Conservation (phyloP, 2,797 vertebrate species). For the Rachycentron canadum region DNA sequence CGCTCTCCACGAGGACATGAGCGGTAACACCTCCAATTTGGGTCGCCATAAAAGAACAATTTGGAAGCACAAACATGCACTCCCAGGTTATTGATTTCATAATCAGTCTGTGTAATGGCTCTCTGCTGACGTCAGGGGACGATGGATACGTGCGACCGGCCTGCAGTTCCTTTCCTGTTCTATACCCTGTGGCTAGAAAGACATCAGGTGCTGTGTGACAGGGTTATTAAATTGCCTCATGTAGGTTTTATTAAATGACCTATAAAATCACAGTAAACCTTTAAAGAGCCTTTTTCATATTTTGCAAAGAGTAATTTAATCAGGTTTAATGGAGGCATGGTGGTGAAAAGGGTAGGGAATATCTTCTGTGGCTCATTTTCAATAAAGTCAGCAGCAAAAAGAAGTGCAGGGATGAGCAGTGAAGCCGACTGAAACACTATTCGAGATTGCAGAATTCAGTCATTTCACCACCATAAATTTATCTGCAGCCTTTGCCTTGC, state of each 20-base stretch:
- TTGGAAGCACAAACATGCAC: constrained; percentile 40
- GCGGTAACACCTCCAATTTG: constrained; percentile 7
- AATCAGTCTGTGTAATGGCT: constrained; percentile 57
- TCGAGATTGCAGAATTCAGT: constrained; percentile 18
- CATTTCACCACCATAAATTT: constrained; percentile 38
- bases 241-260: constrained; percentile 22
- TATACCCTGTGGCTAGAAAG: constrained; percentile 10
- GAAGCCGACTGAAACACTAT: constrained; percentile 36
- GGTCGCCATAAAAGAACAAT: constrained; percentile 50
- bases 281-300: neutral
- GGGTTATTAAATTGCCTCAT: constrained; percentile 31
- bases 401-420: constrained; percentile 9
- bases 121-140: constrained; percentile 48
- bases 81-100: constrained; percentile 71
- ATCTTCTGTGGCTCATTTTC: constrained; percentile 30
- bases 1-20: constrained; percentile 34
- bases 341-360: constrained; percentile 10
- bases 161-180: neutral
- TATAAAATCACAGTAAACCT: constrained; percentile 14
- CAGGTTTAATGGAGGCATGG: constrained; percentile 7
- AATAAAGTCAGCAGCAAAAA: constrained; percentile 31
- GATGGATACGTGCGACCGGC: constrained; percentile 8
- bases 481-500: constrained; percentile 16
- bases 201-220: constrained; percentile 38
- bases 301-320: constrained; percentile 34